Conservation (phyloP, 2,113 vertebrate genomes). For the Zosterops hypoxanthus region DNA sequence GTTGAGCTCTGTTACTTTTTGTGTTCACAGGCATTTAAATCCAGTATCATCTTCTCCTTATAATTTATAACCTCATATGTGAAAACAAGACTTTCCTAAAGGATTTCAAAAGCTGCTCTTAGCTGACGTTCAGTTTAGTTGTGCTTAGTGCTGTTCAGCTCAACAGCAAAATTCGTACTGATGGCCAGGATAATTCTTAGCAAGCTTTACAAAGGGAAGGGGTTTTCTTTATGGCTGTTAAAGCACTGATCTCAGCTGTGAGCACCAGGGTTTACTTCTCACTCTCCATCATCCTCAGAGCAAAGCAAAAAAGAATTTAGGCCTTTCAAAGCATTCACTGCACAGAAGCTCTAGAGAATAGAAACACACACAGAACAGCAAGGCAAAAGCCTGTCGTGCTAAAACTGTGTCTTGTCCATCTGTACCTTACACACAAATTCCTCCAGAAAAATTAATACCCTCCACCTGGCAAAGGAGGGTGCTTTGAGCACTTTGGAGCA, state of each 20-base stretch:
- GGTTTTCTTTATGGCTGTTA: not conserved
- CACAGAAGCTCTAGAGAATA: not conserved
- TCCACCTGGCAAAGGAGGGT: not conserved
- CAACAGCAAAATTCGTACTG: not conserved
- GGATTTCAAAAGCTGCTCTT: not conserved
- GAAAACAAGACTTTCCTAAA: not conserved
- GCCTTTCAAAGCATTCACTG: not conserved
- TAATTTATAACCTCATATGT: not conserved
- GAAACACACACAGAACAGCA: not conserved
- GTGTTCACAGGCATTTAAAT: not conserved
- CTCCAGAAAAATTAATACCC: constrained; percentile 34
- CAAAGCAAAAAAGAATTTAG: not conserved
- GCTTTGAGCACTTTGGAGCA: constrained; percentile 38
- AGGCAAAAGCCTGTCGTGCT: not conserved
- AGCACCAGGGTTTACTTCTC: not conserved
- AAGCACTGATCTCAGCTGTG: not conserved
- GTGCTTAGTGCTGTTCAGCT: not conserved
- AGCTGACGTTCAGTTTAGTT: not conserved
- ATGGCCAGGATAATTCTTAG: not conserved
- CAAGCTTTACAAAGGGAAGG: not conserved
- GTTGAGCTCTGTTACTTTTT: not conserved
- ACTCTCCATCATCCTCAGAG: not conserved
- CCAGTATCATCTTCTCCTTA: not conserved
- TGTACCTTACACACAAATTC: constrained; percentile 22
- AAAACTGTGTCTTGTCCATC: not conserved